phyloP scores from a whole-genome alignment of 2,888 invertebrate species.

The Hyppa rectilinea region DNA sequence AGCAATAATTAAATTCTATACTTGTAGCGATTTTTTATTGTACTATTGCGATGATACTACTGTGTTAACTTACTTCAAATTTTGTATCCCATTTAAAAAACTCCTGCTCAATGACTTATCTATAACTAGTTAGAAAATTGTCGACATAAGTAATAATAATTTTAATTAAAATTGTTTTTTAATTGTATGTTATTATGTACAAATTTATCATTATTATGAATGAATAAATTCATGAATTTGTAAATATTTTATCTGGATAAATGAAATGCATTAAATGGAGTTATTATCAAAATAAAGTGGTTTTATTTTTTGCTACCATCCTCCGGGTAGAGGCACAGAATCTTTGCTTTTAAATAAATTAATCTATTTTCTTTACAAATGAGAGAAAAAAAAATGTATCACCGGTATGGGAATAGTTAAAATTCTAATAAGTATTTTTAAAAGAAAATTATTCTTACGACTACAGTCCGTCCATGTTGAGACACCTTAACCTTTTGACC shows the following conservation, averaged over 20 bases:
- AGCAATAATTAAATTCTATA: background rate
- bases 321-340: background rate
- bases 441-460: background rate
- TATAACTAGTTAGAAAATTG: slow-evolving; percentile 36
- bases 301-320: slow-evolving; percentile 6
- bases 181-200: slow-evolving; percentile 22
- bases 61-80: background rate
- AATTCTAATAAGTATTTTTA: background rate
- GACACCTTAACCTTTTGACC: background rate
- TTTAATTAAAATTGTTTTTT: slow-evolving; percentile 25
- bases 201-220: slow-evolving; percentile 31
- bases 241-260: slow-evolving; percentile 49
- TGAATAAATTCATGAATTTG: slow-evolving; percentile 29
- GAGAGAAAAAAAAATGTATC: background rate
- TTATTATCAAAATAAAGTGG: slow-evolving; percentile 26
- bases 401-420: background rate
- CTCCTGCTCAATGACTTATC: slow-evolving; percentile 5
- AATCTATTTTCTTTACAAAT: background rate
- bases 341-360: background rate
- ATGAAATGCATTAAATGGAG: slow-evolving; percentile 45
- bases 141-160: slow-evolving; percentile 2
- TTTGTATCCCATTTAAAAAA: background rate
- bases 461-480: too few relatives aligned
- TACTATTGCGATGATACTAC: too few relatives aligned
- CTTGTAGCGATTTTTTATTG: background rate